Evolutionary conservation across 2,888 invertebrate genomes (phyloP), one percentile per base, ranked within the genome.

Genomic region (Heteromyza rotundicornis): DNA sequence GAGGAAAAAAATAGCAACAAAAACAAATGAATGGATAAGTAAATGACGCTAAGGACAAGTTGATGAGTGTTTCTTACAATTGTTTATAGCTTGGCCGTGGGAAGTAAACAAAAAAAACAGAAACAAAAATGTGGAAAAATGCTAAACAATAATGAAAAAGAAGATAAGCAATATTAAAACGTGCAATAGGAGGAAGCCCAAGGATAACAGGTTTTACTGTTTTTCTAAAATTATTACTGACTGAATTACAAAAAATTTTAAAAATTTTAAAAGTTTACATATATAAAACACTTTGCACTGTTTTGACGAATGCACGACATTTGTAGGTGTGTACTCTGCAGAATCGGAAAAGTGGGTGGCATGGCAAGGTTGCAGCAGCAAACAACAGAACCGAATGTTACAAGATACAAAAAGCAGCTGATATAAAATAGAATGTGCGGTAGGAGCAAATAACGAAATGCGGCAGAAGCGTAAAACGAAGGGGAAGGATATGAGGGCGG

Each of bases 11-110:
- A n/a, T n/a, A n/a, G n/a, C n/a, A 32, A 32, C 64, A 59, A 64
- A 63, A 64, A 64, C 59, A 67, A 67, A n/a, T n/a, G n/a, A n/a
- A n/a, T n/a, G n/a, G n/a, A n/a, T n/a, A n/a, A n/a, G n/a, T n/a
- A n/a, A n/a, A n/a, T n/a, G n/a, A n/a, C n/a, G n/a, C n/a, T n/a
- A 66, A 67, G 53, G 60, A 66, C 64, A 61, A 12, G 32, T 32
- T 32, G 32, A 12, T 12, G 12, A 32, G 32, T 32, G n/a, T n/a
- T 32, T 32, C 32, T 44, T 44, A n/a, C 44, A n/a, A n/a, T 16
- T 44, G 44, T 44, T 12, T 10, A 16, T 5, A 5, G 14, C 17
- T 16, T 44, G 17, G n/a, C n/a, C n/a, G n/a, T n/a, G n/a, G n/a
- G n/a, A n/a, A n/a, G 8, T 5, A 50, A 22, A 52, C 20, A 24